phyloP scores from a whole-genome alignment of 1,140 invertebrate genomes.

The Drosophila kikkawai region DNA sequence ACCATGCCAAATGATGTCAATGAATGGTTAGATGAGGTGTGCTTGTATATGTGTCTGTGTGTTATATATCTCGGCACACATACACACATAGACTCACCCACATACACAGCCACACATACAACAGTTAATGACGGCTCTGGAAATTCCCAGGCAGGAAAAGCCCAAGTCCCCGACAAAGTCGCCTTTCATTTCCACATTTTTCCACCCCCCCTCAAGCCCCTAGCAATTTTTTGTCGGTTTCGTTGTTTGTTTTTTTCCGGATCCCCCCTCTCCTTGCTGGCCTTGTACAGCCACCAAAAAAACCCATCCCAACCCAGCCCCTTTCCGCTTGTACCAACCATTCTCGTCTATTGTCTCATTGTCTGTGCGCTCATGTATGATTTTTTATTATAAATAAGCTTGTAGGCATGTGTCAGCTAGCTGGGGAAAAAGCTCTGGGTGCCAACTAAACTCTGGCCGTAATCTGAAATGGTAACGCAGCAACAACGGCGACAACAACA shows the following conservation, averaged over 20 bases:
- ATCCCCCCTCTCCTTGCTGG: not conserved
- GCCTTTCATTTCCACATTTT: constrained; percentile 46
- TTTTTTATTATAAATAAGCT: constrained; percentile 83
- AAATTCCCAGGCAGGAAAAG: constrained; percentile 54
- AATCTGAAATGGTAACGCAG: constrained; percentile 74
- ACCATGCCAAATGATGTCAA: constrained; percentile 77
- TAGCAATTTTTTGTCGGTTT: constrained; percentile 31
- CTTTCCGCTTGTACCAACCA: constrained; percentile 33
- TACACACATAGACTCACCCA: constrained; percentile 5
- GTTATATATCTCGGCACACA: constrained; percentile 35
- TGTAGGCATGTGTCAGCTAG: constrained; percentile 73
- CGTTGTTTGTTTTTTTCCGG: constrained; percentile 51
- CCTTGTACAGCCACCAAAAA: constrained; percentile 5
- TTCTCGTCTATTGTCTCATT: constrained; percentile 74
- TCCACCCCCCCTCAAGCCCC: constrained; percentile 4
- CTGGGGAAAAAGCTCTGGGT: constrained; percentile 38
- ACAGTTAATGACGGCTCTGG: constrained; percentile 72
- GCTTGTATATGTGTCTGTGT: constrained; percentile 40
- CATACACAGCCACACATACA: constrained; percentile 15
- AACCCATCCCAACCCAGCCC: not conserved
- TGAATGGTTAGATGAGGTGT: constrained; percentile 80
- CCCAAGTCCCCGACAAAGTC: constrained; percentile 40
- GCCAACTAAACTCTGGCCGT: constrained; percentile 77
- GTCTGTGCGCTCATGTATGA: constrained; percentile 79
- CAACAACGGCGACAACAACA: constrained; percentile 13